Conservation (phyloP, 2,888 invertebrate genomes). For the Sicus ferrugineus region DNA sequence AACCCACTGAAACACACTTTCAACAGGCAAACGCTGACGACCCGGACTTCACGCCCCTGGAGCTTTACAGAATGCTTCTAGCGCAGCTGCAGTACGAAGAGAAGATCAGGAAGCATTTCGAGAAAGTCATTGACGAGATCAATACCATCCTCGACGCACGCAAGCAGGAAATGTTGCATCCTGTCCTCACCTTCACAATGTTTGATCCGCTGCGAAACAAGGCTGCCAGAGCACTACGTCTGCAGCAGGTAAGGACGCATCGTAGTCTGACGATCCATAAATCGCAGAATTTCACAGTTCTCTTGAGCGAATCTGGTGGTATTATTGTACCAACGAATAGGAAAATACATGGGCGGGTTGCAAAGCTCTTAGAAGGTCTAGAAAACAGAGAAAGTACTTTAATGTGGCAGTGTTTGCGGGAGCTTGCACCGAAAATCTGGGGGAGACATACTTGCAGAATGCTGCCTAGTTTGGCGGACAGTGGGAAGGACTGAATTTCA, state of each 20-base stretch:
- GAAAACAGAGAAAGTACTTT: no score
- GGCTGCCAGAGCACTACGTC: constrained; percentile 65
- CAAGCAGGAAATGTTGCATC: constrained; percentile 65
- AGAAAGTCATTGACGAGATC: constrained; percentile 62
- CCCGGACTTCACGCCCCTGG: constrained; percentile 69
- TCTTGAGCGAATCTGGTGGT: no score
- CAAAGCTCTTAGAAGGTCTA: no score
- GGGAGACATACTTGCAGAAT: no score
- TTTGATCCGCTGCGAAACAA: constrained; percentile 69
- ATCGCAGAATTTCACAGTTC: no score
- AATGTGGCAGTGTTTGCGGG: no score
- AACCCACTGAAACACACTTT: background rate
- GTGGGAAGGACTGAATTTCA: no score
- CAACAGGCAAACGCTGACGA: constrained; percentile 71
- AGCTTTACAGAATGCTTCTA: constrained; percentile 72
- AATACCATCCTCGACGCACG: constrained; percentile 65
- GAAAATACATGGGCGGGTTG: no score
- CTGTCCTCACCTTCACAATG: constrained; percentile 66
- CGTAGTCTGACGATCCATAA: background rate
- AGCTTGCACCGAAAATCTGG: no score
- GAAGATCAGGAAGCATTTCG: constrained; percentile 67
- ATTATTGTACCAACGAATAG: no score
- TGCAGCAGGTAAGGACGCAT: constrained; percentile 64
- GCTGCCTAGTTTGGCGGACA: no score
- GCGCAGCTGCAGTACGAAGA: constrained; percentile 72